Evolutionary conservation across 2,888 invertebrate genomes (phyloP), one percentile per base, ranked within the genome.

Genomic region (Leucania comma): DNA sequence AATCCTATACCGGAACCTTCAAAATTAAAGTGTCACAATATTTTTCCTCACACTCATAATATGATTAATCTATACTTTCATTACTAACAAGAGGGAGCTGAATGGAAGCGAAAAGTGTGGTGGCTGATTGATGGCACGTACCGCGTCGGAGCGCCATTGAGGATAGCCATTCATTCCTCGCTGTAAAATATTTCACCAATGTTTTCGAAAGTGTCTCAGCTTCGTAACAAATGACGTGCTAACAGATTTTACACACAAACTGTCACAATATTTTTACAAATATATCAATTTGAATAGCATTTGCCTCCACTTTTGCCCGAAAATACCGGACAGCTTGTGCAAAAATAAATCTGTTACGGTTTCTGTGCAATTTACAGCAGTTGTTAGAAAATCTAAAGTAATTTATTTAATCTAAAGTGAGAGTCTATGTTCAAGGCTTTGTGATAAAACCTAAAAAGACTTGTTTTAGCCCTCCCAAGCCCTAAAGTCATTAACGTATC

Each of bases 121-220:
- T 85, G 74, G 70, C 83, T 91, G 91, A 92, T 91, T 89, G 89
- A 91, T 91, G 89, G 86, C 77, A 62, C 78, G 67, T 78, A 81
- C 72, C 71, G 63, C 54, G 72, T 63, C 57, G 26, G 71, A 73
- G 69, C 59, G 66, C 74, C 68, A 80, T 78, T 69, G 75, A 79
- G 72, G 76, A 69, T 73, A 66, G 60, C 80, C 81, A 84, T 87
- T 87, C 87, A 83, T 80, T 80, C 73, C 77, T 68, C 67, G 61
- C 81, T 74, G 78, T 86, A 82, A 83, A 86, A 88, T 88, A 88
- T 88, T 86, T 87, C 85, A 81, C 80, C 78, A 75, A 82, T 84
- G 84, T 84, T 86, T 85, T 84, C 69, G 59, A 66, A 78, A 81
- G 72, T 82, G 73, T 80, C 82, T 72, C 67, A 46, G 74, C 78